A percentile compares a stretch with the other conserved stretches of the same genome.
These are phyloP conservation scores for Digitonthophagus gazella DNA, from an alignment of 2,888 invertebrate species.

Conservation along the genomic window DNA sequence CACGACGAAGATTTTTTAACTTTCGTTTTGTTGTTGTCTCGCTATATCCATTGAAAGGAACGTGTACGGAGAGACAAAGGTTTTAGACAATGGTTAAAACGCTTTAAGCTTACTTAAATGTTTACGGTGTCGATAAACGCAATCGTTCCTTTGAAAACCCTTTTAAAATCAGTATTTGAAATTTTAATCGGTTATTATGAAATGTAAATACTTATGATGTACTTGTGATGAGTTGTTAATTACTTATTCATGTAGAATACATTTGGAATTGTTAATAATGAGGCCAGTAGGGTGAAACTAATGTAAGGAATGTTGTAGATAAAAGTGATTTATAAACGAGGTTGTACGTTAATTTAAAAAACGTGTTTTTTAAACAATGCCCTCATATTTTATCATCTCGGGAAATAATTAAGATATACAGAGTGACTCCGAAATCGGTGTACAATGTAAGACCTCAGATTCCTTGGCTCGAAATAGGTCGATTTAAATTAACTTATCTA, in stretches of 20 bases:
- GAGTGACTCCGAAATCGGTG: not conserved
- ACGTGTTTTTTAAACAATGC: not conserved
- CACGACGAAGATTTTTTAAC: not conserved
- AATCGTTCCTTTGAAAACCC: too few relatives aligned
- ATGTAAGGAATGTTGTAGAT: not conserved
- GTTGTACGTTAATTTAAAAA: not conserved
- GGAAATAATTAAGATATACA: not conserved
- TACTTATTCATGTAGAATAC: too few relatives aligned
- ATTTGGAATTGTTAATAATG: not conserved
- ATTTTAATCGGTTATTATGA: too few relatives aligned
- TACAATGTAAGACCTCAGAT: too few relatives aligned
- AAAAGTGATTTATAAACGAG: not conserved
- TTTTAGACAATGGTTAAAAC: too few relatives aligned
- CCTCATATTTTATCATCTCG: not conserved
- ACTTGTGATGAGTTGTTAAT: too few relatives aligned
- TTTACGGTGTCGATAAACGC: too few relatives aligned
- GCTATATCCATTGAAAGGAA: not conserved
- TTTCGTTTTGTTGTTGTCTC: not conserved
- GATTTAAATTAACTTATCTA: too few relatives aligned
- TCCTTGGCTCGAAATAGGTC: too few relatives aligned
- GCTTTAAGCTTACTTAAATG: too few relatives aligned
- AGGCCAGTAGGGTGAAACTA: not conserved
- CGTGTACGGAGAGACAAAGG: not conserved
- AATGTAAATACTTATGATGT: too few relatives aligned
- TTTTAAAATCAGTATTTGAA: too few relatives aligned